Percentiles rank a stretch among this genome's conserved stretches.
phyloP scores from a whole-genome alignment of 1,140 invertebrate genomes.

The Cydia amplana region DNA sequence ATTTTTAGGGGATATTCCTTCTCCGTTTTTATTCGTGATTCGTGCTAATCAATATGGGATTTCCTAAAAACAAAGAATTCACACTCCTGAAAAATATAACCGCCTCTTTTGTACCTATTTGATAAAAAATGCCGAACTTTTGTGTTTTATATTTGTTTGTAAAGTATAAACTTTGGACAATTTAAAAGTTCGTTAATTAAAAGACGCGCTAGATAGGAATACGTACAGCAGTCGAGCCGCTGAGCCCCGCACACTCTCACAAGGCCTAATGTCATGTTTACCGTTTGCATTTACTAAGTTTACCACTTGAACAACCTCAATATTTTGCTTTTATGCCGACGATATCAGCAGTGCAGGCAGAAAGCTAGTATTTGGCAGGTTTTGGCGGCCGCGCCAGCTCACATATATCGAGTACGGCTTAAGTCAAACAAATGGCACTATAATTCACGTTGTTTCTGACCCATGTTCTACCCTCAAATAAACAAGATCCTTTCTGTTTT shows the following conservation, averaged over 20 bases:
- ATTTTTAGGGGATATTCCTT: too few species aligned
- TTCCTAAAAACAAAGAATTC: too few species aligned
- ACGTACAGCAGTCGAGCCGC: conserved; percentile 34
- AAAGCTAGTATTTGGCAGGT: conserved; percentile 23
- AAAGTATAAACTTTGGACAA: conserved; percentile 34
- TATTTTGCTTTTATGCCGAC: conserved; percentile 4
- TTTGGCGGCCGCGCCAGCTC: conserved; percentile 8
- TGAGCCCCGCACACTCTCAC: background rate
- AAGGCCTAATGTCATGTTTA: background rate
- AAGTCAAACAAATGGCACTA: conserved; percentile 45
- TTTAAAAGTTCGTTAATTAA: conserved; percentile 54
- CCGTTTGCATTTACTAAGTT: conserved; percentile 15
- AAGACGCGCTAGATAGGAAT: conserved; percentile 44
- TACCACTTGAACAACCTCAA: background rate
- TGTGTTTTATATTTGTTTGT: background rate
- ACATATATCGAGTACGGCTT: conserved; percentile 23
- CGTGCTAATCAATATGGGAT: too few species aligned
- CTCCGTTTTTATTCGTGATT: too few species aligned
- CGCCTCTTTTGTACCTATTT: background rate
- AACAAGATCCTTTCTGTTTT: conserved; percentile 47
- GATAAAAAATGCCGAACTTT: background rate
- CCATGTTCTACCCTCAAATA: conserved; percentile 52
- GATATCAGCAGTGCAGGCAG: conserved; percentile 8
- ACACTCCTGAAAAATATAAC: background rate
- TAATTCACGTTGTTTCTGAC: conserved; percentile 55